Conservation (phyloP, 2,888 invertebrate species). For the Lampropteryx suffumata region DNA sequence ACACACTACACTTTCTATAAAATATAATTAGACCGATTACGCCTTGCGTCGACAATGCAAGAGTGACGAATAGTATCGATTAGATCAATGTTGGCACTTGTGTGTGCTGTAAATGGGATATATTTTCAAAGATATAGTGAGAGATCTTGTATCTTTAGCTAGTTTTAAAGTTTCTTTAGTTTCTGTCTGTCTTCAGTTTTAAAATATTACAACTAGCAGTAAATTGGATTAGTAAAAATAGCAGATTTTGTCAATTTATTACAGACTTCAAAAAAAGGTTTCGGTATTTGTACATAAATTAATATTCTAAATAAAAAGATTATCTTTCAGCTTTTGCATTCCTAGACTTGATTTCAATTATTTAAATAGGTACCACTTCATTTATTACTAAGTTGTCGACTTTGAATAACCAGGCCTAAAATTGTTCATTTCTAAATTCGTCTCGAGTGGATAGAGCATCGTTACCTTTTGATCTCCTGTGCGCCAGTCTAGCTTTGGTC, state of each 20-base stretch:
- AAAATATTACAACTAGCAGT: no score
- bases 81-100: constrained; percentile 55
- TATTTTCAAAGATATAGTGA: constrained; percentile 9
- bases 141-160: constrained; percentile 1
- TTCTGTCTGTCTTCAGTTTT: no score
- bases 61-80: constrained; percentile 44
- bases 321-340: no score
- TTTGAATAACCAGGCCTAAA: background rate
- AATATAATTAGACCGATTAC: constrained; percentile 53
- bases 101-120: constrained; percentile 16
- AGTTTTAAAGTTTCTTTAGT: no score
- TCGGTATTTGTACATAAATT: no score
- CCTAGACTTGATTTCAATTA: no score
- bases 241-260: no score
- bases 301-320: no score
- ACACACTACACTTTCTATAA: constrained; percentile 61
- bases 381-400: background rate
- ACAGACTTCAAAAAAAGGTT: no score
- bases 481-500: constrained; percentile 68
- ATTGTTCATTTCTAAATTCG: constrained; percentile 15
- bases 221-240: no score
- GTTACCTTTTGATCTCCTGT: constrained; percentile 75
- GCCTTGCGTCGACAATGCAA: constrained; percentile 44
- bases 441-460: constrained; percentile 46
- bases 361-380: no score